Evolutionary conservation across 2,888 invertebrate genomes (phyloP), one percentile per base, ranked within the genome.

Genomic region (Drosophila hamatofila): DNA sequence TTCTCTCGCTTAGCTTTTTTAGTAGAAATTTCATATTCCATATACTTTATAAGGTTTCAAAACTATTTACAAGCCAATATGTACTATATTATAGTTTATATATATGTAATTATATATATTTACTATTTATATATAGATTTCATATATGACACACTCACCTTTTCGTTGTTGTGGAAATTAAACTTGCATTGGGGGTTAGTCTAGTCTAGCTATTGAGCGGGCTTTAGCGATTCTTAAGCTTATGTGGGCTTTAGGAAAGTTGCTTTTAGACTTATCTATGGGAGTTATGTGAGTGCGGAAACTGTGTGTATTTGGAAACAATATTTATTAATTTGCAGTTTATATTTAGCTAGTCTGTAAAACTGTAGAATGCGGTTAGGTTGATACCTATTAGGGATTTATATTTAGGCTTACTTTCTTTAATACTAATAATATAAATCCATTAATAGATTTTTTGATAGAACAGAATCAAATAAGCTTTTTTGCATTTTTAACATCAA

Each of bases 11-110:
- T 63, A 55, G 57, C 42, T 54, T 56, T 54, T 74, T 16, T 7
- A 33, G 48, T 35, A 44, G 39, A 56, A 72, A 72, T 75, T 70
- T 61, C 67, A 72, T 75, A 75, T 69, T 73, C 65, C 73, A 72
- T 87, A 75, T 79, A 83, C 73, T 80, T 85, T 61, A 72, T 48
- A 70, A 65, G 85, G 65, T 71, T 74, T 72, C 61, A 68, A 65
- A 64, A 66, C 72, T 86, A 86, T 86, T 90, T 86, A 86, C 86
- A 86, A 77, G 90, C 85, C 87, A 90, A 88, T 88, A 68, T 70
- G 55, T 75, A 59, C 81, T 33, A 48, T 30, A 16, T 41, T 48
- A 44, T 25, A 54, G 48, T 7, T 48, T 54, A 52, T 7, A 62
- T 63, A 33, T 11, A 25, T 52, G n/a, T 23, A 52, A n/a, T n/a